Evolutionary conservation across 2,113 vertebrate genomes (phyloP).

Genomic region (crab-eating macaque (Macaca fascicularis)): DNA sequence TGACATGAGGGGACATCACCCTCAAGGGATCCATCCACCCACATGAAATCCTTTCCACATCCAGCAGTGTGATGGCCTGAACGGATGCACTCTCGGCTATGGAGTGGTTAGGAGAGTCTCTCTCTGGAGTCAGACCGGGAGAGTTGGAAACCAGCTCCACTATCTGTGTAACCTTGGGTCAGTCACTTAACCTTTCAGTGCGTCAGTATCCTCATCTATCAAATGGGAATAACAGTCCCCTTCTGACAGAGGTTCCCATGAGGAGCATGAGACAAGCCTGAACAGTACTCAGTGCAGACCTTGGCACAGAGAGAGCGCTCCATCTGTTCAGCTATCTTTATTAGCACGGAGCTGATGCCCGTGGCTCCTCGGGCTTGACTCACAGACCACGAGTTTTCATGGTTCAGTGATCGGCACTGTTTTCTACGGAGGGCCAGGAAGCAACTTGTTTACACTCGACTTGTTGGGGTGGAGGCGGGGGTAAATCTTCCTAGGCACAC

Average conservation of each 20-base stretch:
- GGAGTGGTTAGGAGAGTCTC: background rate
- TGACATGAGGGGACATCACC: background rate
- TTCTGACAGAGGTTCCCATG: background rate
- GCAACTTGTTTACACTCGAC: background rate
- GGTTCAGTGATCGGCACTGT: background rate
- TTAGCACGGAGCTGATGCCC: background rate
- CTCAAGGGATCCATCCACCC: background rate
- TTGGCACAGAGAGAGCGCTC: background rate
- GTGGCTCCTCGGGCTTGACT: background rate
- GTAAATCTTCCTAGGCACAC: background rate
- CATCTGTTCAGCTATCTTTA: fast-evolving
- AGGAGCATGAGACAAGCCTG: background rate
- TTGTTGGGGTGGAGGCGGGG: background rate
- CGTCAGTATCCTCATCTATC: background rate
- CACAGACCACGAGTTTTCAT: background rate
- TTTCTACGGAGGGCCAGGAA: background rate
- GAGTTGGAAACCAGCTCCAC: background rate
- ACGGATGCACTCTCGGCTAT: background rate
- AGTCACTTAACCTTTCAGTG: background rate
- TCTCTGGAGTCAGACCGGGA: background rate
- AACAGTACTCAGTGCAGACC: background rate
- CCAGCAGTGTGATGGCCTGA: background rate
- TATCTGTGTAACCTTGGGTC: background rate
- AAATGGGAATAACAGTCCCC: background rate
- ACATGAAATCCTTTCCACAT: background rate